Conservation (phyloP, 2,888 invertebrate species). For the Hypsopygia costalis region DNA sequence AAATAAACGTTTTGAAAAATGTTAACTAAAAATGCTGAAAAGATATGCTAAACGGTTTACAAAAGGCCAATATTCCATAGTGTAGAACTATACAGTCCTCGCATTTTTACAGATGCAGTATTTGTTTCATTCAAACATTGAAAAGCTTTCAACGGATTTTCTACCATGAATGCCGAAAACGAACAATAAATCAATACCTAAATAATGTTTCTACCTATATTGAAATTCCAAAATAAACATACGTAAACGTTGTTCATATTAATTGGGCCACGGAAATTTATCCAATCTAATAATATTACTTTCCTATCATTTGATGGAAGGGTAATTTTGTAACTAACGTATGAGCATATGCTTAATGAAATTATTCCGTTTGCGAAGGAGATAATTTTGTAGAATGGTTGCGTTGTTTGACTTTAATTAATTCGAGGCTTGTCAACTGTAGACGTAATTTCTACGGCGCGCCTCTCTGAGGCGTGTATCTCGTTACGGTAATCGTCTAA, state of each 20-base stretch:
- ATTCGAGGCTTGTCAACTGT: conserved; percentile 74
- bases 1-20: no score
- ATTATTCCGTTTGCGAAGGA: conserved; percentile 67
- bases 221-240: no score
- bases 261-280: no score
- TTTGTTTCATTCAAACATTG: conserved; percentile 47
- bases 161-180: conserved; percentile 22
- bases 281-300: background rate
- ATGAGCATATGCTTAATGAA: conserved; percentile 51
- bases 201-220: no score
- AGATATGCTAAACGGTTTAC: conserved; percentile 3
- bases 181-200: conserved; percentile 14
- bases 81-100: conserved; percentile 6
- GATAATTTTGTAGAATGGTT: conserved; percentile 69
- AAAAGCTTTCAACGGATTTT: conserved; percentile 52
- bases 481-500: conserved; percentile 61
- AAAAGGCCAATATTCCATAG: conserved; percentile 3
- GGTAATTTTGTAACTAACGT: conserved; percentile 38
- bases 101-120: conserved; percentile 26
- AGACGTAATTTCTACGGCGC: conserved; percentile 63
- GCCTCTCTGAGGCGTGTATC: conserved; percentile 60
- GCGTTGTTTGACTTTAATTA: conserved; percentile 78
- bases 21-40: background rate
- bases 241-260: no score
- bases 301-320: conserved; percentile 19